Base-by-base conservation (phyloP, 2,797 vertebrate genomes). In the Benthosema pterotum region DNA sequence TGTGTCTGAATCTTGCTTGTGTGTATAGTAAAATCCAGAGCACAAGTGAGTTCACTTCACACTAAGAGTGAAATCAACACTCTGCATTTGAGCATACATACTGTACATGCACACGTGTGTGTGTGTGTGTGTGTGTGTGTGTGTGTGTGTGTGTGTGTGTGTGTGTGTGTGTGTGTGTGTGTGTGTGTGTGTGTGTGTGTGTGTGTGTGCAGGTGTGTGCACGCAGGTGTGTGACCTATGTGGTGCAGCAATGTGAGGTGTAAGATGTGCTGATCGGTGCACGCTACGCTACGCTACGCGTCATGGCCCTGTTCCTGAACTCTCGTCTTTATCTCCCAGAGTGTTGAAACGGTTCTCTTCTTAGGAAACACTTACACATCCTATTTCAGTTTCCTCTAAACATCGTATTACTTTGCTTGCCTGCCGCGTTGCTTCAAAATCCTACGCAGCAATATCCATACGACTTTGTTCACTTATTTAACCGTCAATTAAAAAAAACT, bases 361-460 rank as follows among this genome's bases (percentile, higher is more conserved):
- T 92, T 87, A 91, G 92, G 93, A 93, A 94, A 92, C 90, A 90
- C 89, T 93, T 90, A 89, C 93, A 93, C 93, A 93, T 93, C 91
- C 91, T 93, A 92, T 93, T 94, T 92, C 92, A 92, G 89, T 89
- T 94, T 94, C 91, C 91, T 91, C 87, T 88, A 75, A n/a, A 60
- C 85, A 78, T 87, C 72, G 90, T 82, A 75, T 79, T 87, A 55
- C 65, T 87, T 76, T 74, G 55, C 22, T 25, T n/a, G n/a, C 79
- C 74, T 75, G 12, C 22, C 43, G 51, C 0, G 47, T 59, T 43
- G 57, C 75, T 42, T 70, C 32, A 48, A 15, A 25, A 3, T 7
- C 2, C 28, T 22, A 7, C 11, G 28, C 42, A 48, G 17, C 32
- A 38, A 38, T 38, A 38, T 38, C 32, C 32, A 38, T 32, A 28